A percentile compares a stretch with the other conserved stretches of the same genome.
Evolutionary conservation across 2,888 invertebrate genomes (phyloP).

Genomic region (Drosophila tanythrix): DNA sequence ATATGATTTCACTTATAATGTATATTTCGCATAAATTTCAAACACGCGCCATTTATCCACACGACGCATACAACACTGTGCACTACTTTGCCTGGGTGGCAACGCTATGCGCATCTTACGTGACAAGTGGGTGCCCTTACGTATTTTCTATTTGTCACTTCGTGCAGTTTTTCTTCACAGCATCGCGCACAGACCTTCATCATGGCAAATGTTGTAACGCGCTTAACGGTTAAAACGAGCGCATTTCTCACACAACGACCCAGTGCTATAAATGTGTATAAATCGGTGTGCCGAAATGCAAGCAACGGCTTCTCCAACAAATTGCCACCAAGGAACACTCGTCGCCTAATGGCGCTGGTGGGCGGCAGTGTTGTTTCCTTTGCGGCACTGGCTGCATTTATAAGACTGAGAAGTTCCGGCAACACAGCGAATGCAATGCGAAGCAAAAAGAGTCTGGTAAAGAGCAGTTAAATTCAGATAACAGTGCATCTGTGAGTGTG

Average conservation of each 20-base stretch:
- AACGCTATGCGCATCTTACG: constrained; percentile 41
- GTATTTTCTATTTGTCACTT: constrained; percentile 66
- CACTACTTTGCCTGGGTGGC: constrained; percentile 33
- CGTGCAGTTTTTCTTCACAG: constrained; percentile 38
- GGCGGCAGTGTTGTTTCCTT: constrained; percentile 61
- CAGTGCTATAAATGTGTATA: constrained; percentile 21
- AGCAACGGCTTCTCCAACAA: constrained; percentile 28
- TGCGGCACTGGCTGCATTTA: constrained; percentile 56
- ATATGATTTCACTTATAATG: neutral
- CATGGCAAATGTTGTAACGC: constrained; percentile 63
- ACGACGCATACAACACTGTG: constrained; percentile 51
- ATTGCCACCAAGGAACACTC: constrained; percentile 22
- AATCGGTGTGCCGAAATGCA: constrained; percentile 37
- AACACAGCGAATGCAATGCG: constrained; percentile 58
- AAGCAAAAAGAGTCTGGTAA: constrained; percentile 66
- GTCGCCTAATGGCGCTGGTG: constrained; percentile 41
- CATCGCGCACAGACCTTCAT: constrained; percentile 18
- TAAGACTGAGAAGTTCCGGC: constrained; percentile 47
- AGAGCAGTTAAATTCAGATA: neutral
- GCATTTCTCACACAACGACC: constrained; percentile 45
- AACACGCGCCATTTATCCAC: constrained; percentile 25
- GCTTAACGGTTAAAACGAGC: constrained; percentile 53
- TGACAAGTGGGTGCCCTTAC: constrained; percentile 32
- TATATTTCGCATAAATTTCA: constrained; percentile 8
- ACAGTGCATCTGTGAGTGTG: neutral